Evolutionary conservation across 2,113 vertebrate species (phyloP).

Genomic region (Dascyllus trimaculatus): DNA sequence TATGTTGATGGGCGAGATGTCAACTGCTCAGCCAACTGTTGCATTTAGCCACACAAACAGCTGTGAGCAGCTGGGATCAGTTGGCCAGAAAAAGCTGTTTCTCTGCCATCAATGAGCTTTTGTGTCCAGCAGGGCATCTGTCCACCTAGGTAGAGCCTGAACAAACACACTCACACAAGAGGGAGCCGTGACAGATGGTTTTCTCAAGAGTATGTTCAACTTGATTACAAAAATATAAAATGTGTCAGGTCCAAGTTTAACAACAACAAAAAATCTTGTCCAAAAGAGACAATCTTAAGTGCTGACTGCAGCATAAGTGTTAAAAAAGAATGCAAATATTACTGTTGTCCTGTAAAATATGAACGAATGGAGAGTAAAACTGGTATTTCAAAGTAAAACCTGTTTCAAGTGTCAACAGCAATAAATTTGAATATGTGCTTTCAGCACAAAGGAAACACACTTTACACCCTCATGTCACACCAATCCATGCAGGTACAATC

Average conservation of each 20-base stretch:
- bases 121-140: slow-evolving; percentile 72
- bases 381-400: slow-evolving; percentile 19
- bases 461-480: slow-evolving; percentile 5
- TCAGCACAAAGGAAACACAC: slow-evolving; percentile 50
- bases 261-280: not conserved
- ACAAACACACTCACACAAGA: slow-evolving; percentile 56
- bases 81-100: slow-evolving; percentile 63
- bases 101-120: slow-evolving; percentile 71
- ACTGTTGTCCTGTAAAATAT: not conserved
- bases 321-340: not conserved
- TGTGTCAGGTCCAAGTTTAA: not conserved
- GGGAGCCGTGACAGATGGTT: slow-evolving; percentile 24
- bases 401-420: slow-evolving; percentile 37
- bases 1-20: slow-evolving; percentile 29
- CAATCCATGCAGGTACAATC: slow-evolving; percentile 20
- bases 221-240: slow-evolving; percentile 5
- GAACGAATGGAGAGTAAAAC: not conserved
- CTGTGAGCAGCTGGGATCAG: slow-evolving; percentile 77
- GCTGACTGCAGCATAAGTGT: not conserved
- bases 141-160: slow-evolving; percentile 54
- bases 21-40: slow-evolving; percentile 68
- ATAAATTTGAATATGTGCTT: slow-evolving; percentile 51
- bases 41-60: slow-evolving; percentile 59
- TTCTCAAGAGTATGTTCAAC: slow-evolving; percentile 2
- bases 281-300: not conserved